phyloP scores from a whole-genome alignment of 2,888 invertebrate genomes.

The Perithous albicinctus region DNA sequence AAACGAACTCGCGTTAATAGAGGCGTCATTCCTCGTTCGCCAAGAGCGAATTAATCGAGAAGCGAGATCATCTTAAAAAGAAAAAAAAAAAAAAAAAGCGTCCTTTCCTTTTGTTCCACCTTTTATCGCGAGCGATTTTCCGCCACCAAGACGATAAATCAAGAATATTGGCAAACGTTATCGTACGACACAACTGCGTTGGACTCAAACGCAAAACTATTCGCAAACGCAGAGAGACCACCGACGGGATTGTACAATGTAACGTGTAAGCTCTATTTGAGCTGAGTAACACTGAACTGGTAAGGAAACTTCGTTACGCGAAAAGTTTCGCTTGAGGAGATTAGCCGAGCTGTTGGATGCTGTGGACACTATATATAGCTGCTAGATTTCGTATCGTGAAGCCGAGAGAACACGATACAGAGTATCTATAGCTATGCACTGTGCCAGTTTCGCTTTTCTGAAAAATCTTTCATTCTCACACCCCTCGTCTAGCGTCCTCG shows the following conservation, averaged over 20 bases:
- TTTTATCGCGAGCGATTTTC: not conserved
- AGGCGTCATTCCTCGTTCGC: constrained; percentile 31
- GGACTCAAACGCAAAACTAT: too few species aligned
- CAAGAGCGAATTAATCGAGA: constrained; percentile 49
- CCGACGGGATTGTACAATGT: not conserved
- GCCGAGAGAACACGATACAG: not conserved
- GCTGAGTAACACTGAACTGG: constrained; percentile 20
- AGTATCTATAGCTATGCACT: not conserved
- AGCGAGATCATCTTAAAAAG: constrained; percentile 24
- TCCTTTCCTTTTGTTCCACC: constrained; percentile 4
- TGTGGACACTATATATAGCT: not conserved
- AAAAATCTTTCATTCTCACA: constrained; percentile 36
- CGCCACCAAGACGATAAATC: constrained; percentile 23
- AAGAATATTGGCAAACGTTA: constrained; percentile 18
- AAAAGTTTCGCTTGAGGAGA: constrained; percentile 47
- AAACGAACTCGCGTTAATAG: constrained; percentile 52
- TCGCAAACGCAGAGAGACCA: not conserved
- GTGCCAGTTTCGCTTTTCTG: not conserved
- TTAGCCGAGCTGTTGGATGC: constrained; percentile 34
- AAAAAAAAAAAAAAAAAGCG: too few species aligned
- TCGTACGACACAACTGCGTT: not conserved
- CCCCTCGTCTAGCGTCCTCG: not conserved
- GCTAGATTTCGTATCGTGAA: constrained; percentile 16
- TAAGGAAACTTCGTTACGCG: constrained; percentile 51
- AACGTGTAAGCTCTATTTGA: constrained; percentile 5